Percentiles rank a stretch among this genome's conserved stretches.
These are phyloP conservation scores for Stictocephala bisonia DNA, from an alignment of 2,888 invertebrate species.

Conservation along the genomic window DNA sequence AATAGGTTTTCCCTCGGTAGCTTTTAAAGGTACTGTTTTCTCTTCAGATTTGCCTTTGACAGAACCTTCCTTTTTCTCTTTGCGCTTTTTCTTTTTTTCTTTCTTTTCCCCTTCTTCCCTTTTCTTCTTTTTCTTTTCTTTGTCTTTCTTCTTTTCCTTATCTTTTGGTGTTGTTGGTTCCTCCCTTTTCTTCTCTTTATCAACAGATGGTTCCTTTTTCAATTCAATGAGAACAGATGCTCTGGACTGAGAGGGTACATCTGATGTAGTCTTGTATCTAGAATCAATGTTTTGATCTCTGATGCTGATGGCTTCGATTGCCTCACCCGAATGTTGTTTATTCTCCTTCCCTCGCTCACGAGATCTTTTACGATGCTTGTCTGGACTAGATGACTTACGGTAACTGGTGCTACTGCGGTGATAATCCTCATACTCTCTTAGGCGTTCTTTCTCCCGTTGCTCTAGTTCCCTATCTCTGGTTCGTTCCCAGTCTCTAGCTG, in stretches of 20 bases:
- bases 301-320: slow-evolving; percentile 19
- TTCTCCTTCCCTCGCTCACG: slow-evolving; percentile 47
- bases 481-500: slow-evolving; percentile 56
- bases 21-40: slow-evolving; percentile 41
- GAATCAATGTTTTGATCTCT: slow-evolving; percentile 34
- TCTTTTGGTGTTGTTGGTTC: slow-evolving; percentile 60
- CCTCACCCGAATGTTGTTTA: slow-evolving; percentile 38
- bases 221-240: slow-evolving; percentile 47
- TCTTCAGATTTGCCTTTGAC: slow-evolving; percentile 41
- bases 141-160: slow-evolving; percentile 60
- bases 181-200: slow-evolving; percentile 58
- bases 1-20: slow-evolving; percentile 56
- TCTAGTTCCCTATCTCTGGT: slow-evolving; percentile 57
- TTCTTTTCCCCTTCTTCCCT: slow-evolving; percentile 56
- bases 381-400: slow-evolving; percentile 40
- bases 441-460: slow-evolving; percentile 57
- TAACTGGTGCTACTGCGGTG: slow-evolving; percentile 29
- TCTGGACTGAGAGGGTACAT: slow-evolving; percentile 47
- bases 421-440: slow-evolving; percentile 52
- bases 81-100: slow-evolving; percentile 53
- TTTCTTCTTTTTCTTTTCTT: slow-evolving; percentile 59
- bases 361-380: slow-evolving; percentile 38
- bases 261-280: slow-evolving; percentile 12
- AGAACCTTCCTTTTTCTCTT: slow-evolving; percentile 44
- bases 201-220: slow-evolving; percentile 52